These are phyloP conservation scores for Cosmia pyralina DNA, from an alignment of 2,888 invertebrate genomes.

Conservation along the genomic window DNA sequence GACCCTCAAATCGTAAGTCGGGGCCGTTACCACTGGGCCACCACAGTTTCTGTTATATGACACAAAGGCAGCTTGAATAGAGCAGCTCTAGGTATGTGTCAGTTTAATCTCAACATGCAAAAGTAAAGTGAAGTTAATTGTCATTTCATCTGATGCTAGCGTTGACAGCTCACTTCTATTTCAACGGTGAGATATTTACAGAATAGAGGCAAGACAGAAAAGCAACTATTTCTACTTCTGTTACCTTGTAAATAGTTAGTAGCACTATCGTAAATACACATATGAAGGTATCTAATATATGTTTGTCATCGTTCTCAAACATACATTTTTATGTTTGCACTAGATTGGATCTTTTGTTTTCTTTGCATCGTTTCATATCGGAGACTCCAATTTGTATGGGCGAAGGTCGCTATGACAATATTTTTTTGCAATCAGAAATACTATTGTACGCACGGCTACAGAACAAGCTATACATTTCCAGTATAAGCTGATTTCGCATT, in stretches of 20 bases:
- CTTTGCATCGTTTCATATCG: slow-evolving; percentile 19
- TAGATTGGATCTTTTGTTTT: slow-evolving; percentile 36
- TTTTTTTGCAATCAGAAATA: neutral
- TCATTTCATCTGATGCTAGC: neutral
- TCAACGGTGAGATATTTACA: too few species aligned
- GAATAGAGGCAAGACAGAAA: too few species aligned
- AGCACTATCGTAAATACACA: neutral
- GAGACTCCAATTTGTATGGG: slow-evolving; percentile 25
- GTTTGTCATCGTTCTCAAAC: slow-evolving; percentile 13
- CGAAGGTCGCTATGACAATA: slow-evolving; percentile 8
- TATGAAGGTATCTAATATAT: neutral
- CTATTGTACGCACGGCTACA: too few species aligned
- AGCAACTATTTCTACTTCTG: neutral
- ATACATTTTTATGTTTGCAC: slow-evolving; percentile 13
- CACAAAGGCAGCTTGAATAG: neutral
- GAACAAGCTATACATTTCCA: too few species aligned
- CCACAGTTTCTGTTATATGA: neutral
- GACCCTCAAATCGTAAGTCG: too few species aligned
- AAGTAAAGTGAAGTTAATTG: neutral
- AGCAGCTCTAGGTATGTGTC: neutral
- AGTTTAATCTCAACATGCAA: neutral
- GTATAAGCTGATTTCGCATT: too few species aligned
- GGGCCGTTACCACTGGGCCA: too few species aligned
- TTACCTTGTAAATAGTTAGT: neutral
- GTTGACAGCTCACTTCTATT: neutral